Percentiles rank a stretch among this genome's conserved stretches.
These are phyloP conservation scores for Origma solitaria DNA, from an alignment of 2,113 vertebrate genomes.

Conservation along the genomic window DNA sequence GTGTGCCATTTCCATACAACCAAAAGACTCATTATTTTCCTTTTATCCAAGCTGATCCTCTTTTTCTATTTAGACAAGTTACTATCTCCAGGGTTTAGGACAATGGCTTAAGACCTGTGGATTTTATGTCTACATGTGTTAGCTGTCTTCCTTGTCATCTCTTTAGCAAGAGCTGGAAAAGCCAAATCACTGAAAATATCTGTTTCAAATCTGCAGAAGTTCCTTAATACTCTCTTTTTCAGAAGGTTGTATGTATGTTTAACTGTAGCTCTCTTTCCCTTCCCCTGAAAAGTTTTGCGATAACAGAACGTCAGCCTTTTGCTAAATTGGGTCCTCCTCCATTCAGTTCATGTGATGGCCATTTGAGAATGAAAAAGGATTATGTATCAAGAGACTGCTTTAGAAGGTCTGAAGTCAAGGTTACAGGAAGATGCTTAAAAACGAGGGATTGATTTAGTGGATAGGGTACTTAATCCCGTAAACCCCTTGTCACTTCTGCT, in stretches of 20 bases:
- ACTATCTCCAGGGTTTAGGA: neutral
- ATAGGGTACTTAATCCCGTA: neutral
- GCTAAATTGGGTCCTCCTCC: neutral
- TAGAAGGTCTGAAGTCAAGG: neutral
- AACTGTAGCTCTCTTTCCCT: neutral
- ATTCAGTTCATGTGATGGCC: neutral
- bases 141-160: neutral
- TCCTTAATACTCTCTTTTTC: neutral
- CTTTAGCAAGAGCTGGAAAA: neutral
- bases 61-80: neutral
- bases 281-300: neutral
- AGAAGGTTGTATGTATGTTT: neutral
- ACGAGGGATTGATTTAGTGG: neutral
- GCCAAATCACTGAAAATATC: neutral
- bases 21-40: neutral
- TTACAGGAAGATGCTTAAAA: neutral
- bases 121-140: neutral
- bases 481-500: neutral
- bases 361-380: neutral
- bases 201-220: neutral
- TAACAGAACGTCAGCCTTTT: neutral
- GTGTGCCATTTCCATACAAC: neutral
- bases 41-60: neutral
- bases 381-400: neutral
- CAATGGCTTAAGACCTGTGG: neutral